These are phyloP conservation scores for Lepidurus couesii DNA, from an alignment of 1,140 invertebrate genomes.

Conservation along the genomic window DNA sequence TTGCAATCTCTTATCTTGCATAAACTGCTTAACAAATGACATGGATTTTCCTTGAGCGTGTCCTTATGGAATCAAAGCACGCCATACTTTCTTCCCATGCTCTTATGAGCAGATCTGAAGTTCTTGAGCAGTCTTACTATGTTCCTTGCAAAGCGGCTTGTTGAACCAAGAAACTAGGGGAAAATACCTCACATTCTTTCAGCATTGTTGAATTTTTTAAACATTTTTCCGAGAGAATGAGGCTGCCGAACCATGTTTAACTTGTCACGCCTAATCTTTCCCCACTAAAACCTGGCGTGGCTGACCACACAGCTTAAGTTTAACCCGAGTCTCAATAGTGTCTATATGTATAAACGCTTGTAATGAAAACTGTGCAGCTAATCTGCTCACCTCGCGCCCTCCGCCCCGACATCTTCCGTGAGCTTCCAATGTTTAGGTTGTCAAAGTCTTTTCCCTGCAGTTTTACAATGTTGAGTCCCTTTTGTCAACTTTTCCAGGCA, in stretches of 20 bases:
- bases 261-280: neutral
- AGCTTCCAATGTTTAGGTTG: no score
- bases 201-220: neutral
- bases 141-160: no score
- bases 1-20: constrained; percentile 4
- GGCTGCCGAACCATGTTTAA: neutral
- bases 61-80: constrained; percentile 11
- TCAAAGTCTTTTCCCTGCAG: neutral
- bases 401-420: neutral
- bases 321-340: neutral
- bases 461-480: neutral
- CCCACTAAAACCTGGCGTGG: neutral
- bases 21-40: constrained; percentile 8
- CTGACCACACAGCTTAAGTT: neutral
- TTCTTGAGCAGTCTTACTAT: no score
- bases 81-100: constrained; percentile 3
- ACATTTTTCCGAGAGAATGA: neutral
- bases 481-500: neutral
- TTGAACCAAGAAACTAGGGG: neutral
- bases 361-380: constrained; percentile 5
- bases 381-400: constrained; percentile 1
- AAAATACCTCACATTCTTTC: neutral
- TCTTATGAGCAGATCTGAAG: neutral
- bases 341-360: neutral
- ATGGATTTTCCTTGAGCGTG: constrained; percentile 9